Evolutionary conservation across 2,888 invertebrate genomes (phyloP).

Genomic region (Caradrina kadenii): DNA sequence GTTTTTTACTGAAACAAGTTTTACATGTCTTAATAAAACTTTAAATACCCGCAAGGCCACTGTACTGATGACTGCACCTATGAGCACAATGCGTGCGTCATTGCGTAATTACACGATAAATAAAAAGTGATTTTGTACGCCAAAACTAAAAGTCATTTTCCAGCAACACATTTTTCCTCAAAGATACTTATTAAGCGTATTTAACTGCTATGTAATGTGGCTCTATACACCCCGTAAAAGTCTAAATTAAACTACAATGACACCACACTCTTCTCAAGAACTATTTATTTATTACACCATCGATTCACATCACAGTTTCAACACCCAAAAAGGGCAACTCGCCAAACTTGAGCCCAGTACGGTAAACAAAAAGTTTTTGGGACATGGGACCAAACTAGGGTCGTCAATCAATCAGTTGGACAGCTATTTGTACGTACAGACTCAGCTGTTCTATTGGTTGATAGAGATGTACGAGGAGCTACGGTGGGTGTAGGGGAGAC

Average conservation of each 20-base stretch:
- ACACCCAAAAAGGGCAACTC: slow-evolving; percentile 61
- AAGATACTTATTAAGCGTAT: too few relatives aligned
- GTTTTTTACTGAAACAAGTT: too few relatives aligned
- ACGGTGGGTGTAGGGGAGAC: background rate
- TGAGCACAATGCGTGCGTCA: too few relatives aligned
- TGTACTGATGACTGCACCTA: too few relatives aligned
- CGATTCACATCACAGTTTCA: slow-evolving; percentile 55
- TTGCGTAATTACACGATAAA: too few relatives aligned
- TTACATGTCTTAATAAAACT: too few relatives aligned
- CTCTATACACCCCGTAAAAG: background rate
- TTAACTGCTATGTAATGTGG: too few relatives aligned
- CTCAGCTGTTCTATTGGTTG: slow-evolving; percentile 47
- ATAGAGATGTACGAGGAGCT: slow-evolving; percentile 41
- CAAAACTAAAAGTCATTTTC: too few relatives aligned
- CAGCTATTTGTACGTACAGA: slow-evolving; percentile 70
- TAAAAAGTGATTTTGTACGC: too few relatives aligned
- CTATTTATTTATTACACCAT: slow-evolving; percentile 50
- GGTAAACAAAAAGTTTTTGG: slow-evolving; percentile 80
- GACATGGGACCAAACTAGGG: slow-evolving; percentile 72
- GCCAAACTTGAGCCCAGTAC: slow-evolving; percentile 60
- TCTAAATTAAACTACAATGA: slow-evolving; percentile 36
- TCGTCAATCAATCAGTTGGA: slow-evolving; percentile 80
- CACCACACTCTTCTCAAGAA: slow-evolving; percentile 30
- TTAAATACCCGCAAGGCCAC: too few relatives aligned
- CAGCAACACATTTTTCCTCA: too few relatives aligned